Evolutionary conservation across 2,888 invertebrate genomes (phyloP), one percentile per base, ranked within the genome.

Genomic region (Acronicta psi): DNA sequence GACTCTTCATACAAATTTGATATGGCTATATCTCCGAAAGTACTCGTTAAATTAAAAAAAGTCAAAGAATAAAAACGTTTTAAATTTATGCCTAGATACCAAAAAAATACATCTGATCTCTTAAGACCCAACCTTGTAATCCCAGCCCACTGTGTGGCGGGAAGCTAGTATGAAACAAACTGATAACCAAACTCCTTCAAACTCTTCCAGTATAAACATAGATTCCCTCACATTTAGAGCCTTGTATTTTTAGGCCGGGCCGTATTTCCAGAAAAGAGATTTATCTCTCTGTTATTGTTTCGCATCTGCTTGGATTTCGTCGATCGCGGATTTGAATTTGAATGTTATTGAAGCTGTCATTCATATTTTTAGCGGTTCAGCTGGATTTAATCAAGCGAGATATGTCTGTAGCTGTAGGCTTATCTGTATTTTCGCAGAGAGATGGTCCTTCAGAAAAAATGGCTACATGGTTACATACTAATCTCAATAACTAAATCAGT

Each of bases 211-310:
- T 66, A 66, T 70, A 78, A 76, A 78, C 70, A 79, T 62, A 66
- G 72, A 80, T 83, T 77, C 79, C 71, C 73, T 72, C 69, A 73
- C 29, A 53, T 73, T 64, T 59, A 47, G 11, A 40, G 14, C 49
- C 36, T 43, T 76, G 76, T 80, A 74, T 79, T 80, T 80, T 81
- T 73, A 79, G 70, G 52, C 41, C 44, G 17, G 14, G 49, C 51
- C 23, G 43, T 62, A 62, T 69, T 59, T 74, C 69, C 59, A 45
- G 50, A 57, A 62, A 61, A 49, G 50, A 68, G 73, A 72, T 71
- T 71, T 66, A 62, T 64, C 56, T 49, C 40, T 71, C 71, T 78
- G 73, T 78, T 79, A 76, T 81, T 79, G 70, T 81, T 81, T 69
- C 61, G 52, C 60, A 49, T 69, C 64, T 67, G 60, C 73, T 68